Evolutionary conservation across 2,888 invertebrate genomes (phyloP).

Genomic region (Trichacis sp.): DNA sequence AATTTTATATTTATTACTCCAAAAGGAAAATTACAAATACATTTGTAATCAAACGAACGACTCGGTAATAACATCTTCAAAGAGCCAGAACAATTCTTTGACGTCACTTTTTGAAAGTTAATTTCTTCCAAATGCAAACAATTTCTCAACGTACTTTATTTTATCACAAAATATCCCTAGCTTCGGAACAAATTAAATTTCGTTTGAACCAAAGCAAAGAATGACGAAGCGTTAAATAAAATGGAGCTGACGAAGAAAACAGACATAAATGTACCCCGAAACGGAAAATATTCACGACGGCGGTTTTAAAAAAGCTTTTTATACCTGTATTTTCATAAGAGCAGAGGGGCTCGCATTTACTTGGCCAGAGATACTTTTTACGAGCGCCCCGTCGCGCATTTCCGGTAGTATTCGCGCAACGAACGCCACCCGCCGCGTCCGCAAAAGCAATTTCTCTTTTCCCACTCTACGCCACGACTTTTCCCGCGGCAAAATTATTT

Average conservation of each 20-base stretch:
- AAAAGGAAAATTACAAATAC: too few species aligned
- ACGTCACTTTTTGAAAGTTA: too few species aligned
- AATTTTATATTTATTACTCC: too few species aligned
- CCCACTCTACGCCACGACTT: conserved; percentile 50
- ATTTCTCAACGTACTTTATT: background rate
- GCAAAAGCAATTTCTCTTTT: conserved; percentile 53
- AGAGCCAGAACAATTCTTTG: too few species aligned
- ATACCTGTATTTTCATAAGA: conserved; percentile 8
- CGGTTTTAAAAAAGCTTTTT: conserved; percentile 8
- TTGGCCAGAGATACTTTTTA: conserved; percentile 22
- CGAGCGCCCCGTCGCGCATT: conserved; percentile 17
- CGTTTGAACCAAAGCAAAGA: too few species aligned
- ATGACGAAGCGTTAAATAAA: too few species aligned
- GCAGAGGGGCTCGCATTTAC: conserved; percentile 13
- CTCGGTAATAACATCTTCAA: too few species aligned
- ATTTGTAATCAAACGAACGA: too few species aligned
- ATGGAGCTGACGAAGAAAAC: background rate
- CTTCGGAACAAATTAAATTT: background rate
- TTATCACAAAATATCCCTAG: background rate
- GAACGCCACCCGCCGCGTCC: conserved; percentile 16
- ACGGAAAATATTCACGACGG: background rate
- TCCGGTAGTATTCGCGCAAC: conserved; percentile 10
- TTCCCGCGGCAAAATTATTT: conserved; percentile 50
- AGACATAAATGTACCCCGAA: background rate
- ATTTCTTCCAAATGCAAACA: too few species aligned